A percentile compares a stretch with the other conserved stretches of the same genome.
Evolutionary conservation across 2,797 vertebrate species (phyloP).

Genomic region (Pseudochromis fuscus): DNA sequence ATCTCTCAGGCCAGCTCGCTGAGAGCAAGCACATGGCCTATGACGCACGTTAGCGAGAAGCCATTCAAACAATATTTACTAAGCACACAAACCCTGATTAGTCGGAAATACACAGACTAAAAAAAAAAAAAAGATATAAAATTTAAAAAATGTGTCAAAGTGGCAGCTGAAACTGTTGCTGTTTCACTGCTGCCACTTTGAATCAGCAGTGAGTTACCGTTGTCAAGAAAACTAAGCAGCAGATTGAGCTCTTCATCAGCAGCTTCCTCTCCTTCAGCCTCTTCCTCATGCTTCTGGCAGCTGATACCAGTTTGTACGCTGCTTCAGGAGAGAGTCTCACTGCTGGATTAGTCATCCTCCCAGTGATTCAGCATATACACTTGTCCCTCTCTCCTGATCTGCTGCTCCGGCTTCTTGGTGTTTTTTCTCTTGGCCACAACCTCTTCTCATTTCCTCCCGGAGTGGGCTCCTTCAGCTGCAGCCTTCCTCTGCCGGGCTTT

Average conservation of each 20-base stretch:
- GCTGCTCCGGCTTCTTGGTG: slow-evolving; percentile 32
- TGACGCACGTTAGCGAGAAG: slow-evolving; percentile 65
- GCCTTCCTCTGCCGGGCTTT: slow-evolving; percentile 51
- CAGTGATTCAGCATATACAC: slow-evolving; percentile 50
- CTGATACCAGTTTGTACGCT: slow-evolving; percentile 22
- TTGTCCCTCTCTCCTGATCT: slow-evolving; percentile 54
- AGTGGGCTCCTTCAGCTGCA: slow-evolving; percentile 56
- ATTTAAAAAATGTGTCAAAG: slow-evolving; percentile 9
- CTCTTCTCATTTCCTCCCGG: slow-evolving; percentile 65
- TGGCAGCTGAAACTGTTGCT: slow-evolving; percentile 17
- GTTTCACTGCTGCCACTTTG: slow-evolving; percentile 33
- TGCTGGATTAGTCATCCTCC: slow-evolving; percentile 57
- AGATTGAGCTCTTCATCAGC: slow-evolving; percentile 40
- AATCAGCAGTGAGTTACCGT: slow-evolving; percentile 21
- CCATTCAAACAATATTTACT: slow-evolving; percentile 64
- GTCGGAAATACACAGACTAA: slow-evolving; percentile 49
- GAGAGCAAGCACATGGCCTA: slow-evolving; percentile 11
- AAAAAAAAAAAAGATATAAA: slow-evolving; percentile 41
- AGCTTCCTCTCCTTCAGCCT: slow-evolving; percentile 23
- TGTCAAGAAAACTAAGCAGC: slow-evolving; percentile 20
- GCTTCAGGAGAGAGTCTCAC: slow-evolving; percentile 57
- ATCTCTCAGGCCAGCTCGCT: slow-evolving; percentile 28
- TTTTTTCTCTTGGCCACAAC: slow-evolving; percentile 55
- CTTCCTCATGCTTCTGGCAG: slow-evolving; percentile 33
- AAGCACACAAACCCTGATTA: slow-evolving; percentile 53